Evolutionary conservation across 92 coral and sea anemone species (phyloP), one percentile per base, ranked within the genome.

Genomic region (Desmophyllum pertusum): DNA sequence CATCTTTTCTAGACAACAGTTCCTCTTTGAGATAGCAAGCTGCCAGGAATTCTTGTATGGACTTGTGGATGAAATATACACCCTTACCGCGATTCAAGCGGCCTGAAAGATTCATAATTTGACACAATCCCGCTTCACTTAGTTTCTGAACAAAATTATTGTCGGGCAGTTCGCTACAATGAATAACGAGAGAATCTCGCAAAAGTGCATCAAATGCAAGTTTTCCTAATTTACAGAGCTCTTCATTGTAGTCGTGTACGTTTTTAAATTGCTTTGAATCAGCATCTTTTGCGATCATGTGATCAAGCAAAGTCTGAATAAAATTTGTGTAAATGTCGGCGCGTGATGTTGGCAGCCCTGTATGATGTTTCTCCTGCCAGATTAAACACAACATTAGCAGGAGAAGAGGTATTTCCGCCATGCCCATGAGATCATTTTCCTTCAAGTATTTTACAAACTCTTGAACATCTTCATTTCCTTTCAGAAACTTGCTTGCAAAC

Each of bases 321-420:
- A 76, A 76, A 2, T 19, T 0, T 17, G 19, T 36, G 67, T 3
- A 76, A 21, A 76, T 76, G 45, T 53, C 8, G 41, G 66, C 80
- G 5, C 80, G 80, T 53, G 65, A 52, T 38, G 11, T 36, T 36
- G 80, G 67, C 50, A 72, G 53, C 4, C 19, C 80, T n/a, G 0
- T 25, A 0, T 15, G n/a, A 45, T 4, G 10, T 19, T 35, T 76
- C 14, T 23, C 67, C 7, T 33, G 10, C 67, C 80, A 52, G 21
- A 53, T 21, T 3, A 4, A 1, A 35, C 67, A 52, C 31, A 76
- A 40, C 17, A 76, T 53, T 6, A 76, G 43, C 30, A 74, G 14
- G 11, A 74, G 62, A 51, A 74, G 79, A 6, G 79, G 79, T 31
- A 74, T 50, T 35, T 74, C 63, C 0, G 79, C 79, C 64, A 74